Evolutionary conservation across 2,888 invertebrate species (phyloP), one percentile per base, ranked within the genome.

Genomic region (Pseudococcus viburni): DNA sequence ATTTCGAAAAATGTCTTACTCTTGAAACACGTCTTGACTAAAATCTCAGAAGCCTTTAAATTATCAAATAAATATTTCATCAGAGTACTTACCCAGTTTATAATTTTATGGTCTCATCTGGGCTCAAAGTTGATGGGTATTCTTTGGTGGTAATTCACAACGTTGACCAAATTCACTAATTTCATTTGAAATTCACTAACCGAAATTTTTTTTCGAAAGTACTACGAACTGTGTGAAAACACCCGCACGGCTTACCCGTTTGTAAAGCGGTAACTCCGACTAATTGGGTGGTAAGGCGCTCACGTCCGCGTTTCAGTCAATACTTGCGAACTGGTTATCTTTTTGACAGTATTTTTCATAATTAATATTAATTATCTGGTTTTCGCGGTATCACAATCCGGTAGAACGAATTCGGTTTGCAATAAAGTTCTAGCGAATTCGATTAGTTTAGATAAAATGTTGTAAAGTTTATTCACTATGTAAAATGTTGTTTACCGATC

Each of bases 291-390:
- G 80, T 83, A 42, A 42, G 80, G 80, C 39, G 80, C 80, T 83
- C 46, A 83, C 46, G 80, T 83, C 80, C 80, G 80, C 46, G 80
- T 83, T 83, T 83, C 80, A 83, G 80, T 83, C 80, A 22, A 83
- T 46, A 46, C 80, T 83, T 83, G 80, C 80, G 80, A 83, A 83
- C 80, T 83, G 80, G 80, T 83, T 83, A 46, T 33, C 80, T 83
- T 83, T 46, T 83, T 83, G 80, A 83, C 80, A 83, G 80, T 46
- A 83, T 83, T 83, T 83, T 83, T 83, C 80, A 46, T 83, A 83
- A 83, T 83, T 83, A 83, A 83, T 83, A 83, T 83, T 83, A 83
- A 83, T 83, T 83, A 83, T 83, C 80, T 15, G 42, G 80, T 83
- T 83, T 83, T 83, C 80, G 80, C 80, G 80, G 80, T 83, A 83